These are phyloP conservation scores for Ranitomeya variabilis DNA, from an alignment of 2,113 vertebrate genomes.

Conservation along the genomic window DNA sequence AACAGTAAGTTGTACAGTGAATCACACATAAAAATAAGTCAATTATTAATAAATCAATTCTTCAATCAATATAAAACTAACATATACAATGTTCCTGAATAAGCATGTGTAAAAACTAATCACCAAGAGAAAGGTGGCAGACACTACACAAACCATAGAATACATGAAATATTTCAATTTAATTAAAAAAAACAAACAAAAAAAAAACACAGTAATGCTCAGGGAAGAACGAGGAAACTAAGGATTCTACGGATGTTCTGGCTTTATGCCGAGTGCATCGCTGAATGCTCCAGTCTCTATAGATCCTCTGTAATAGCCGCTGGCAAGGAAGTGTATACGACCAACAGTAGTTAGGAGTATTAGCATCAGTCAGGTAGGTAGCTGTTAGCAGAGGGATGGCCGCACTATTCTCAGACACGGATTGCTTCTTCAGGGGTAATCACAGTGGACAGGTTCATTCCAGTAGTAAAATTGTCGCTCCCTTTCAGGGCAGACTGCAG, in stretches of 20 bases:
- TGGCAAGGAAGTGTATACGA: not conserved
- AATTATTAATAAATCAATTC: not conserved
- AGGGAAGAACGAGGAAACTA: not conserved
- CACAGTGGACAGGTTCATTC: conserved; percentile 16
- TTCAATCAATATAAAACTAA: not conserved
- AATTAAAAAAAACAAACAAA: not conserved
- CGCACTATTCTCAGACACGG: not conserved
- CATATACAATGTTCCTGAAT: not conserved
- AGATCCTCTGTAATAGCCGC: not conserved
- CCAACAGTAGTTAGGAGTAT: not conserved
- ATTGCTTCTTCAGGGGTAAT: not conserved
- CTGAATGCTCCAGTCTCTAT: not conserved
- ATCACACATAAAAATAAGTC: not conserved
- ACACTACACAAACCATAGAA: not conserved
- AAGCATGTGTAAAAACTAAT: not conserved
- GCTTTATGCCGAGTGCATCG: not conserved
- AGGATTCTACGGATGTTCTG: not conserved
- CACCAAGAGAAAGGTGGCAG: not conserved
- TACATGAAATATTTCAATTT: not conserved
- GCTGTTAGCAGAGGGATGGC: not conserved
- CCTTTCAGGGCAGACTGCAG: not conserved
- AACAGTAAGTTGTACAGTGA: not conserved
- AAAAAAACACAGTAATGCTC: not conserved
- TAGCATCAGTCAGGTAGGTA: not conserved
- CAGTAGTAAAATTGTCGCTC: not conserved